Base-by-base conservation (phyloP, 2,797 vertebrate genomes). In the Ctenopoma multispine region DNA sequence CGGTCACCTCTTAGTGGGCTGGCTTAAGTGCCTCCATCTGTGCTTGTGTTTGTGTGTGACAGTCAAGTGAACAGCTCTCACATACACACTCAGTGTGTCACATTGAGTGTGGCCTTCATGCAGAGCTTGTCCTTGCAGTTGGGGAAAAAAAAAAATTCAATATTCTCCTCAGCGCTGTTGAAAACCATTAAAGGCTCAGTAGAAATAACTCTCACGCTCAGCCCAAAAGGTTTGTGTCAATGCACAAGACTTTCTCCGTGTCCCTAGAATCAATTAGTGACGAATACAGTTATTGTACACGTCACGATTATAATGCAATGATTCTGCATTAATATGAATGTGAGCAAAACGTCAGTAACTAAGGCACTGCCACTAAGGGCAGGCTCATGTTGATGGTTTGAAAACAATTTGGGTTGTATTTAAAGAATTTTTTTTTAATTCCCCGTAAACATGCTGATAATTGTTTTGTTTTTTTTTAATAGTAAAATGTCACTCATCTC, bases 111-210 rank as follows among this genome's bases (percentile, higher is more conserved):
- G 62, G 68, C 72, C 47, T 72, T 65, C 67, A 82, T 70, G 74
- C 74, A 73, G 72, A 72, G 63, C 71, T 76, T 82, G 59, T 72
- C 74, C 78, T 78, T 80, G 64, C 63, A 59, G 59, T 61, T 54
- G n/a, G 0, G 50, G 38, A 66, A 68, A 31, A 71, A 44, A 63
- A 24, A 24, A 62, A 1, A 69, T 68, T 79, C 70, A 68, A 77
- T 77, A 68, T 66, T 76, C 60, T 82, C 59, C 20, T 70, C 64
- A 55, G 61, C 0, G 11, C 44, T 53, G 59, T 31, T 41, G 41
- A 77, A 74, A 79, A 73, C 63, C 7, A 17, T 64, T 75, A 70
- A 78, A 68, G 27, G 58, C 60, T 44, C 57, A 53, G 48, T 3
- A 7, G 65, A 70, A 57, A 59, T 48, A 70, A 70, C 78, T 63